Evolutionary conservation across 1,140 invertebrate species (phyloP).

Genomic region (Drosophila takahashii): DNA sequence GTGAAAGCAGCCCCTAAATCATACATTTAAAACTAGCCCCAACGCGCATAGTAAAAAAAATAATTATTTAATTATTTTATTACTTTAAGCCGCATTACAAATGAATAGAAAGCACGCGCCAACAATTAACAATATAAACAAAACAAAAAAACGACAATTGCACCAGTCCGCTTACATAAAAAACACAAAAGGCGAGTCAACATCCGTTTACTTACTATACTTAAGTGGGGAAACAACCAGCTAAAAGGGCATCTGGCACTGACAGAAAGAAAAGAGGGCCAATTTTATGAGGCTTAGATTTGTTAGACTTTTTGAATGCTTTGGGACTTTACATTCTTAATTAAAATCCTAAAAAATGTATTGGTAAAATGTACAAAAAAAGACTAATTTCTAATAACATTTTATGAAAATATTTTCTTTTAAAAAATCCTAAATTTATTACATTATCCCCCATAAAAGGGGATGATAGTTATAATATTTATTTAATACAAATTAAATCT

Average conservation of each 20-base stretch:
- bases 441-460: no score
- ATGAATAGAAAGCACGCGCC: conserved; percentile 67
- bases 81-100: conserved; percentile 72
- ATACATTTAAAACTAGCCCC: conserved; percentile 58
- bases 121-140: conserved; percentile 64
- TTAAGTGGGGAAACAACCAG: conserved; percentile 25
- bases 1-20: conserved; percentile 57
- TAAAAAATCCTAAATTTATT: no score
- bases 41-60: conserved; percentile 43
- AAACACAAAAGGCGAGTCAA: conserved; percentile 30
- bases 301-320: neutral
- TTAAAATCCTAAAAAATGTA: neutral
- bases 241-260: conserved; percentile 30
- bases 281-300: conserved; percentile 1
- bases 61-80: conserved; percentile 82
- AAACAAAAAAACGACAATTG: conserved; percentile 39
- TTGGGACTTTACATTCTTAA: neutral
- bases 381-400: neutral
- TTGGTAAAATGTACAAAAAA: neutral
- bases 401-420: no score
- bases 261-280: conserved; percentile 10
- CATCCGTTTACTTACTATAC: conserved; percentile 35
- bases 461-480: no score
- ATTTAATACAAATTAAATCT: no score
- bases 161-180: conserved; percentile 19